These are phyloP conservation scores for Nemoura dubitans DNA, from an alignment of 2,888 invertebrate genomes.

Conservation along the genomic window DNA sequence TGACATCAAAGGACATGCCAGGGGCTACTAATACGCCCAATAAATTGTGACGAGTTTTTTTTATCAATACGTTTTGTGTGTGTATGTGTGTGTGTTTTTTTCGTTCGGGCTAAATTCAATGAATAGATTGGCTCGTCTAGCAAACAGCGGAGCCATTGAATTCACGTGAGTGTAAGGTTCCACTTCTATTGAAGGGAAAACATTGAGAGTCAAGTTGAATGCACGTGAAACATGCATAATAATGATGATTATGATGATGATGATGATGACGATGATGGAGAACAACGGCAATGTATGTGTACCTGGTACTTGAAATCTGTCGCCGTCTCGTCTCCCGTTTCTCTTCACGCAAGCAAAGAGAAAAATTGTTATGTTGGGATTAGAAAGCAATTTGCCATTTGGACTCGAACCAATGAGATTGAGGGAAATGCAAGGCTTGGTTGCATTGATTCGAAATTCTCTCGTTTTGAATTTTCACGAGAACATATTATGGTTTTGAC, in stretches of 20 bases:
- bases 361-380: not conserved
- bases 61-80: not conserved
- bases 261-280: no score
- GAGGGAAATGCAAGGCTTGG: not conserved
- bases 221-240: not conserved
- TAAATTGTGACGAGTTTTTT: conserved; percentile 19
- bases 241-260: no score
- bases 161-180: not conserved
- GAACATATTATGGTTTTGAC: no score
- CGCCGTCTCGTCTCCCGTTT: not conserved
- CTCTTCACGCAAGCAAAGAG: not conserved
- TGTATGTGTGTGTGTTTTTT: not conserved
- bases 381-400: not conserved
- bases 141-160: not conserved
- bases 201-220: not conserved
- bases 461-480: no score
- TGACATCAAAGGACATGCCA: conserved; percentile 35
- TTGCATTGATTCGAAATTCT: no score
- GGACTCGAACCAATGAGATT: not conserved
- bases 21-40: conserved; percentile 42
- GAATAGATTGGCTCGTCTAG: conserved; percentile 28
- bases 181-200: conserved; percentile 7
- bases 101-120: not conserved
- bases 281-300: not conserved
- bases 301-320: not conserved